Conservation (phyloP, 2,113 vertebrate genomes). For the Pseudolaguvia tuberculata region DNA sequence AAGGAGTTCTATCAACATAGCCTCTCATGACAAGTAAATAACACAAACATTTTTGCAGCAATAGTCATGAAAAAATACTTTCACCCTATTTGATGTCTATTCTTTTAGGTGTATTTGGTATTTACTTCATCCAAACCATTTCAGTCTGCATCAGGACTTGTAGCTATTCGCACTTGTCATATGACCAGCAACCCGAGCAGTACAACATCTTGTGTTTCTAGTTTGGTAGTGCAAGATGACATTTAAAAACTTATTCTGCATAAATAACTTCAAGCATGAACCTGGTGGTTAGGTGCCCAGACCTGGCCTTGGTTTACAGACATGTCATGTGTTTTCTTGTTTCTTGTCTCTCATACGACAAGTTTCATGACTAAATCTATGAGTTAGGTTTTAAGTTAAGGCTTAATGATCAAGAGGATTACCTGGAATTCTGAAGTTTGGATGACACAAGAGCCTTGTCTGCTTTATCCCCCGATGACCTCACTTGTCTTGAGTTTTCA, state of each 20-base stretch:
- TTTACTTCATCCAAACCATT: neutral
- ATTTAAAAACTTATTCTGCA: neutral
- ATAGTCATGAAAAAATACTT: no score
- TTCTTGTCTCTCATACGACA: neutral
- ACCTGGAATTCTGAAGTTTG: neutral
- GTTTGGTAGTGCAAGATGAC: neutral
- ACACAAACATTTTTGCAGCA: no score
- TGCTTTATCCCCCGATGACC: slow-evolving; percentile 13
- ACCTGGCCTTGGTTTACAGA: neutral
- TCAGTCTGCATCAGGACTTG: neutral
- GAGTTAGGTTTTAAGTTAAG: neutral
- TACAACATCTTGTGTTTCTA: neutral
- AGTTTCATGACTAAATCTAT: neutral
- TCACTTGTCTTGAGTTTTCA: slow-evolving; percentile 7
- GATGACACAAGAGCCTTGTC: slow-evolving; percentile 3
- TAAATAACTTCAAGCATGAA: neutral
- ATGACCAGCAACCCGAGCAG: neutral
- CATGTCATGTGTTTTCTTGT: neutral
- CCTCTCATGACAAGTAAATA: no score
- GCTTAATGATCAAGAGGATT: neutral
- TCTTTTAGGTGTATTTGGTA: neutral
- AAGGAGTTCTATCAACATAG: no score
- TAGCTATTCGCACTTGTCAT: neutral
- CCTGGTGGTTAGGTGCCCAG: neutral
- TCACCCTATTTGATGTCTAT: no score